Evolutionary conservation across 1,140 invertebrate species (phyloP), one percentile per base, ranked within the genome.

Genomic region (Armadillidium nasatum): DNA sequence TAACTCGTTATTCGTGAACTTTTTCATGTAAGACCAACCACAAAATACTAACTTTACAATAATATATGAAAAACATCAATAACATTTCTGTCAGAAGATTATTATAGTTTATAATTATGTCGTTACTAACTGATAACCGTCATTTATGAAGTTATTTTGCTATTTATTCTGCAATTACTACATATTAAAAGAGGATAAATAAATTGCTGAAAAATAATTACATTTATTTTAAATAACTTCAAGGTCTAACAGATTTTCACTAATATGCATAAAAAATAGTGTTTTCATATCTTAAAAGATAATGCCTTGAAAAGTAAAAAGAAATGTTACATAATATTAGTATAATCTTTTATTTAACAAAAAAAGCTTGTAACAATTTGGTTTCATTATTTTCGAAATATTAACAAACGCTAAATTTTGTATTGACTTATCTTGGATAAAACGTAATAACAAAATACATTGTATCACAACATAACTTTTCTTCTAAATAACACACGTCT

Each of bases 171-270:
- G n/a, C n/a, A n/a, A n/a, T n/a, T n/a, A n/a, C n/a, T n/a, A n/a
- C n/a, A n/a, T n/a, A n/a, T n/a, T n/a, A n/a, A n/a, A n/a, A n/a
- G n/a, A n/a, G n/a, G n/a, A n/a, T n/a, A n/a, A n/a, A n/a, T n/a
- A n/a, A n/a, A n/a, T n/a, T 33, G 33, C 6, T 33, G 33, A 33
- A 33, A 33, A 33, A 33, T 33, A 33, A 33, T 33, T 60, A 60
- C 50, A 60, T 60, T 60, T 60, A 60, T 60, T 60, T 33, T 33
- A 60, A 60, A 60, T 60, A 60, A 60, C 50, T 60, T 60, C 50
- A 60, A 60, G 19, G 50, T 15, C 50, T 60, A 60, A 60, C 50
- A 60, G 50, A 19, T 15, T 60, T 13, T 60, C 19, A 13, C 50
- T 7, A 15, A 13, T 60, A 60, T 60, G 50, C 50, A 60, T 60